Base-by-base conservation (phyloP, 2,113 vertebrate genomes). In the Tiliqua scincoides region DNA sequence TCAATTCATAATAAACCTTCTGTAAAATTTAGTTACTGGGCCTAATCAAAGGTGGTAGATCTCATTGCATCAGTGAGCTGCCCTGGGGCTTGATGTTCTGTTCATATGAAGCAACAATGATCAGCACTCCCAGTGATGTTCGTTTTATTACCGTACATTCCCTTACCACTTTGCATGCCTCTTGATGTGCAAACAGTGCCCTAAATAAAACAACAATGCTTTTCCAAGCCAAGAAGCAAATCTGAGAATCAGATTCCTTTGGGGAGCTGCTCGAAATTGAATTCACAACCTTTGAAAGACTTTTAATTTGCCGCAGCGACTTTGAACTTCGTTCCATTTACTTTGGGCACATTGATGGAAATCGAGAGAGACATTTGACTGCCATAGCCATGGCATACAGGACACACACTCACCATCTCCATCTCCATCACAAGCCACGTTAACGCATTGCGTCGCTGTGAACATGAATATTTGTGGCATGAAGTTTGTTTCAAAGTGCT, bases 231-330 rank as follows among this genome's bases (percentile, higher is more conserved):
- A 27, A 63, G 43, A 32, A 81, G 43, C 62, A 52, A 68, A 68
- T 81, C 7, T 48, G 43, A 81, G 30, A 11, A 68, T 52, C 43
- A 11, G 27, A 81, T 68, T 68, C 79, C 79, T 81, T 67, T n/a
- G 17, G 43, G 79, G 63, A 52, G 68, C 48, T 6, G 1, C 63
- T 23, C 30, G 6, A 67, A 68, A 81, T 81, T 67, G 79, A 68
- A 68, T 68, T 18, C 65, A 3, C 40, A 67, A 23, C 63, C 79
- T 81, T 81, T 21, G 40, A 32, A 43, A 40, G 40, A 23, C 10
- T 52, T 81, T 63, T 81, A 81, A 81, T 68, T 81, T 68, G 79
- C 57, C 37, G 12, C 63, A 52, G 63, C 63, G 68, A 68, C 79
- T 32, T 68, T 81, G 79, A 52, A 40, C 48, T 54, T 67, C 63